Base-by-base conservation (phyloP, 1,140 invertebrate species). In the Leptinotarsa texana region DNA sequence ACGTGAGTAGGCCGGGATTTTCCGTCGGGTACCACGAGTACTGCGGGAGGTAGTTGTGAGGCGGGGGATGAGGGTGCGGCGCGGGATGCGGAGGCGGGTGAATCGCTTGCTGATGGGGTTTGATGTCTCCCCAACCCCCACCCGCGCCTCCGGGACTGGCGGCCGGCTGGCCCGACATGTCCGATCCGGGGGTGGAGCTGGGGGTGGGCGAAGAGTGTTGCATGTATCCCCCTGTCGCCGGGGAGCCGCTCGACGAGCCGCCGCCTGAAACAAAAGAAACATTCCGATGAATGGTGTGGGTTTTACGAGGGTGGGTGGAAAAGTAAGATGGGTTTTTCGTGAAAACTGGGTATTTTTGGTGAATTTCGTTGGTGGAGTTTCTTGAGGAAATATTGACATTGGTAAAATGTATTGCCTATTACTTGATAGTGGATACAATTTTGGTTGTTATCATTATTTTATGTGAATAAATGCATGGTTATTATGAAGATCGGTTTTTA, bases 1-100 rank as follows among this genome's bases (percentile, higher is more conserved):
- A 92, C 89, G 91, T 92, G 82, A 92, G 88, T 80, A 92, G 88
- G 84, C 90, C 90, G 77, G 90, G 90, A 86, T 91, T 91, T 75
- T 91, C 90, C 74, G 90, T 86, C 81, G 91, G 89, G 83, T 92
- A 92, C 91, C 91, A 92, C 78, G 90, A 90, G 83, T 92, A 92
- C 85, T 91, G 90, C 70, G 90, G 89, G 88, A 92, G 91, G 84
- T 90, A 90, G 82, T 85, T 84, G 79, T 85, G 84, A 51, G 84
- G 82, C 61, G 83, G 79, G 5, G 79, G 79, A 27, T 74, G 74
- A 74, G 78, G 82, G 76, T 81, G 83, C 66, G 80, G 82, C 73
- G 81, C 80, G 71, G 88, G 85, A 85, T 87, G 86, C 71, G 81
- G 82, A 77, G 87, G 88, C 77, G 88, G 87, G 80, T 89, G 88